Evolutionary conservation across 2,888 invertebrate species (phyloP), one percentile per base, ranked within the genome.

Genomic region (Lobophora halterata): DNA sequence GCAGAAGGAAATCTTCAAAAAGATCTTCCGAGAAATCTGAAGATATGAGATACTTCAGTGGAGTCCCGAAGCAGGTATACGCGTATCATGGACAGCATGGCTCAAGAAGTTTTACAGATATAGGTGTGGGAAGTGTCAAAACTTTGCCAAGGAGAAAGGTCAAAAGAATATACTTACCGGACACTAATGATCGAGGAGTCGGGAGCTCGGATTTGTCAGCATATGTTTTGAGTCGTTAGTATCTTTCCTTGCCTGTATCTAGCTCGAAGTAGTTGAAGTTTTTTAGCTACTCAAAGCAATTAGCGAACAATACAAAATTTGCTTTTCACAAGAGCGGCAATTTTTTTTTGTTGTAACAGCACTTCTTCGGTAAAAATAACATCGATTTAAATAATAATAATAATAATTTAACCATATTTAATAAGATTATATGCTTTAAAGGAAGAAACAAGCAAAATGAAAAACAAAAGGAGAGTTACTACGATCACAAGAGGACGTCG

Each of bases 111-210:
- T 62, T 47, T 8, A 70, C 67, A 0, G 71, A 79, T 9, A 55
- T 79, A 1, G 77, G 77, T 0, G 68, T 78, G 0, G 77, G 79
- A 0, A 74, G 65, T 28, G 55, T 80, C 0, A 79, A 70, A 25
- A 49, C 68, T 0, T 36, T 72, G 1, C 67, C 63, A 6, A 66
- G 58, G 39, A 76, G 61, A 27, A 74, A 60, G 39, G 66, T 78
- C 0, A 72, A 55, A 10, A 67, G 55, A 34, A 53, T 82, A 5
- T 76, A 82, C 37, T 37, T 77, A n/a, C 79, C 78, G 0, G 73
- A 75, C 14, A 78, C 71, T 0, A 61, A 65, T 13, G 73, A 80
- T 4, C 61, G 55, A 14, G 78, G 72, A 0, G 71, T 78, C 1
- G 83, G 80, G 1, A 71, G 68, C 40, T 62, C 65, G 0, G 64